Evolutionary conservation across 92 coral and sea anemone species (phyloP).

Genomic region (Muricea muricata): DNA sequence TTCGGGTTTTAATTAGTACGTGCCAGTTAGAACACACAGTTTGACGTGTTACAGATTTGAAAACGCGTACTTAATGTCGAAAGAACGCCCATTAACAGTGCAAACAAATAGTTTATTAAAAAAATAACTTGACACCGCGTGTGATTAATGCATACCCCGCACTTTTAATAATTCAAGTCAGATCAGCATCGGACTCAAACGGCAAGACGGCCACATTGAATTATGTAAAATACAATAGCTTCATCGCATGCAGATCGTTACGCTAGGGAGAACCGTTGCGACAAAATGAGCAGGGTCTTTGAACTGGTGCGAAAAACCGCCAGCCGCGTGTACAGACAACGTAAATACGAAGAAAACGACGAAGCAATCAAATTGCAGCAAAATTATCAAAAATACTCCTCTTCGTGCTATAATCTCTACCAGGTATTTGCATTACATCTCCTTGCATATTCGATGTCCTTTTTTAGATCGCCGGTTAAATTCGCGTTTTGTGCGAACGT

Average conservation of each 20-base stretch:
- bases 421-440: not conserved
- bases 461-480: too few species aligned
- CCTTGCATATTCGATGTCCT: too few species aligned
- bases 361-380: not conserved
- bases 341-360: conserved; percentile 21
- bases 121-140: conserved; percentile 4
- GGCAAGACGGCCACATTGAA: not conserved
- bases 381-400: not conserved
- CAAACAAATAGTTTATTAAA: conserved; percentile 11
- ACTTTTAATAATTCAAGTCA: conserved; percentile 10
- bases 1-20: too few species aligned
- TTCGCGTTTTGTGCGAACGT: too few species aligned
- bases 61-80: too few species aligned
- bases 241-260: not conserved
- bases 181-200: not conserved
- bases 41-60: too few species aligned
- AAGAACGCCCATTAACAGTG: not conserved
- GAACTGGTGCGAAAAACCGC: conserved; percentile 20
- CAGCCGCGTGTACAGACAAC: conserved; percentile 19
- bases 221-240: not conserved
- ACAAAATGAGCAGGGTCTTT: conserved; percentile 9
- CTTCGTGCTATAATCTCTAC: not conserved
- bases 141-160: conserved; percentile 24
- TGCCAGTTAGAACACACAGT: too few species aligned
- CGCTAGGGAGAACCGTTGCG: not conserved